Conservation (phyloP, 2,113 vertebrate genomes). For the Leiothrix lutea region DNA sequence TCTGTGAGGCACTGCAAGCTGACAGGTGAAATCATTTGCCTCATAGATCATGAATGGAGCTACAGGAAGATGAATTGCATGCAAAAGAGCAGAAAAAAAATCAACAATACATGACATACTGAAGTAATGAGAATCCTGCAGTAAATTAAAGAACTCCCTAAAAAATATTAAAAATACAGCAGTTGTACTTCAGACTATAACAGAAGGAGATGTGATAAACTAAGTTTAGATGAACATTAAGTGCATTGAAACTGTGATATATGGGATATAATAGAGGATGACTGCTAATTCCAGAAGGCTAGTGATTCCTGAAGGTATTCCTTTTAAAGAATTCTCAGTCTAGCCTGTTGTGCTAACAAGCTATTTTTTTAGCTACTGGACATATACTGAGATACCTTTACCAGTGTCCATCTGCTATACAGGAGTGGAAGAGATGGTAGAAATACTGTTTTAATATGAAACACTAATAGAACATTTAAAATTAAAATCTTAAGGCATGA, state of each 20-base stretch:
- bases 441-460: not conserved
- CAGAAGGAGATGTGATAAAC: not conserved
- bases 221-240: not conserved
- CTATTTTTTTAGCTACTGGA: not conserved
- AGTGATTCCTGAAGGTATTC: not conserved
- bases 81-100: conserved; percentile 26
- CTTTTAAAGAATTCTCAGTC: not conserved
- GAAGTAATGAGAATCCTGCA: not conserved
- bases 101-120: not conserved
- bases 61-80: conserved; percentile 31
- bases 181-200: not conserved
- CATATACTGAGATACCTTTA: not conserved
- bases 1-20: conserved; percentile 19
- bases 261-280: not conserved
- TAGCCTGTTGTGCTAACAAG: not conserved
- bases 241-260: not conserved
- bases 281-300: not conserved
- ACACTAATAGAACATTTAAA: not conserved
- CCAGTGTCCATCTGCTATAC: not conserved
- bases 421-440: not conserved
- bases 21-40: conserved; percentile 53
- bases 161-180: not conserved
- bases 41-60: conserved; percentile 44
- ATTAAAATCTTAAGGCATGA: not conserved
- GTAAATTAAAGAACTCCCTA: not conserved